Evolutionary conservation across 2,888 invertebrate species (phyloP).

Genomic region (Stratiomys singularior): DNA sequence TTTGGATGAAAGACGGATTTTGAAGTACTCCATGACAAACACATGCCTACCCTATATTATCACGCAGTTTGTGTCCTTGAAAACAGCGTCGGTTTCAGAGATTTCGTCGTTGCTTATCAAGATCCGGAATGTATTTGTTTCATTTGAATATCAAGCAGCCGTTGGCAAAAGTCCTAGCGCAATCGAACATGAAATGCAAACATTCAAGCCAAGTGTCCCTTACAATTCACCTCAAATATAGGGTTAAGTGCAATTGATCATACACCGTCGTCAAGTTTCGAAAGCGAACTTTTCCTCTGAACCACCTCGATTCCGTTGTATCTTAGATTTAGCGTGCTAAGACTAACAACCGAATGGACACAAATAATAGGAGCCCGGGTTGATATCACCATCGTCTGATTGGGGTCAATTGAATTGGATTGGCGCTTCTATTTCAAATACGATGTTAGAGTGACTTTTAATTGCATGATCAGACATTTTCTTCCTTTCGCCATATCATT

Average conservation of each 20-base stretch:
- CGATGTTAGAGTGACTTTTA: slow-evolving; percentile 34
- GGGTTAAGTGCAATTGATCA: slow-evolving; percentile 11
- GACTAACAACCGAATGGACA: background rate
- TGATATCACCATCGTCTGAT: slow-evolving; percentile 46
- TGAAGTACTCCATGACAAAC: no score
- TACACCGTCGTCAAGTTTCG: background rate
- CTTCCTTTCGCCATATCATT: slow-evolving; percentile 9
- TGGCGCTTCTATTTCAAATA: slow-evolving; percentile 48
- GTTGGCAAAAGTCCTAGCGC: no score
- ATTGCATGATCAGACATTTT: slow-evolving; percentile 43
- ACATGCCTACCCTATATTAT: no score
- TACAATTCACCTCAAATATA: background rate
- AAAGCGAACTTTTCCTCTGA: background rate
- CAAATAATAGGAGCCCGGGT: slow-evolving; percentile 10
- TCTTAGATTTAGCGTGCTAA: background rate
- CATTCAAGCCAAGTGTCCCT: no score
- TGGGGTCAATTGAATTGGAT: slow-evolving; percentile 50
- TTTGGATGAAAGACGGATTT: no score
- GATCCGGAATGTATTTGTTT: no score
- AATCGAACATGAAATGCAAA: no score
- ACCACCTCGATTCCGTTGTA: background rate
- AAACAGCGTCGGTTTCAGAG: no score
- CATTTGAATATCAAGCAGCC: no score
- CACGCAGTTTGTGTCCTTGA: no score
- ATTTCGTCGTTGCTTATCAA: no score